phyloP scores from a whole-genome alignment of 2,888 invertebrate species.

The Pyrocoelia pectoralis region DNA sequence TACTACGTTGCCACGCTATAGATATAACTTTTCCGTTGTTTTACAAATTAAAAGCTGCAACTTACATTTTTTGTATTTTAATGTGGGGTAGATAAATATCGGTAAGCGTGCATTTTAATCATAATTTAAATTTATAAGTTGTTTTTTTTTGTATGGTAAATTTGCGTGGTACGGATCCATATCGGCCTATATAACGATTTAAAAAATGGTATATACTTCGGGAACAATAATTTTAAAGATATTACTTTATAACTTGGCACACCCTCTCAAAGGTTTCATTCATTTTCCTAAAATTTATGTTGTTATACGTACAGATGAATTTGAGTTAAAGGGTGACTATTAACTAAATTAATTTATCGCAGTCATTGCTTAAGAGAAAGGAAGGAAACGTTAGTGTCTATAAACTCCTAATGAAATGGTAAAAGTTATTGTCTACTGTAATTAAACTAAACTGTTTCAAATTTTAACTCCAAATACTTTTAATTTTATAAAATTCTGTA shows the following conservation, averaged over 20 bases:
- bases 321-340: no score
- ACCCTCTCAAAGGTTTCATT: not conserved
- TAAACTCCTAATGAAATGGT: no score
- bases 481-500: no score
- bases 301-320: no score
- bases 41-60: slow-evolving; percentile 7
- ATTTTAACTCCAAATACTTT: no score
- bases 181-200: not conserved
- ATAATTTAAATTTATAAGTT: slow-evolving; percentile 8
- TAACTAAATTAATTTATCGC: no score
- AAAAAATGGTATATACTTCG: not conserved
- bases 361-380: no score
- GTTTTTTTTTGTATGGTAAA: slow-evolving; percentile 3
- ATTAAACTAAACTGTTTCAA: no score
- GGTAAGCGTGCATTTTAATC: slow-evolving; percentile 10
- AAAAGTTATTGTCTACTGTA: no score
- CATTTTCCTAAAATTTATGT: not conserved
- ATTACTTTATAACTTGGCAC: slow-evolving; percentile 2
- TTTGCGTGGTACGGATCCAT: slow-evolving; percentile 2
- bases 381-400: no score
- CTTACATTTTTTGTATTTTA: slow-evolving; percentile 4
- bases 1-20: slow-evolving; percentile 5
- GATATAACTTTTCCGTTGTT: slow-evolving; percentile 6
- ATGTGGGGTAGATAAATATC: slow-evolving; percentile 7
- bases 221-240: not conserved